These are phyloP conservation scores for Xiphydria camelus DNA, from an alignment of 2,888 invertebrate genomes.

Conservation along the genomic window DNA sequence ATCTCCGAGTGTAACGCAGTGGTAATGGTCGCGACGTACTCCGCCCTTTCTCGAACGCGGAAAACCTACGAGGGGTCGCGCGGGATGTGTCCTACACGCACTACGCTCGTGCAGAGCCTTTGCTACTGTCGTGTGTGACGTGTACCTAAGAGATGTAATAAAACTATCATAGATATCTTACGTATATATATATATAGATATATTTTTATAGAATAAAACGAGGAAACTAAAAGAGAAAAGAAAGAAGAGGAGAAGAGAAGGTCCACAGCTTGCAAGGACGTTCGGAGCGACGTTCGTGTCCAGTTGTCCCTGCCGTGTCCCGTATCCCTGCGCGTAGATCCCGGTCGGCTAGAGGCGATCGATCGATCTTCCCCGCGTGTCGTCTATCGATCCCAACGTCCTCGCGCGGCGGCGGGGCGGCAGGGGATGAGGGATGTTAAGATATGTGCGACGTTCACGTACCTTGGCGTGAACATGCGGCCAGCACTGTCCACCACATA, in stretches of 20 bases:
- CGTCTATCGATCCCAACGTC: constrained; percentile 17
- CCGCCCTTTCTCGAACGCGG: no score
- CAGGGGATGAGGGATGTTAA: no score
- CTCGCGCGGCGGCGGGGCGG: constrained; percentile 11
- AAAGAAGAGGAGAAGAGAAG: background rate
- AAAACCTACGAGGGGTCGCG: no score
- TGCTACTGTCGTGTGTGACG: no score
- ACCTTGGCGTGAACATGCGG: constrained; percentile 62
- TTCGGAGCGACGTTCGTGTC: background rate
- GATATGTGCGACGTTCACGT: constrained; percentile 53
- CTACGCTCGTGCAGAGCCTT: no score
- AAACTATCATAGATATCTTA: no score
- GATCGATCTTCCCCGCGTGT: background rate
- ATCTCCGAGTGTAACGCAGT: no score
- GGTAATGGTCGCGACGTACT: no score
- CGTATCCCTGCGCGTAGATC: constrained; percentile 11
- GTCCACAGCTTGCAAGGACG: background rate
- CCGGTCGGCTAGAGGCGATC: constrained; percentile 2
- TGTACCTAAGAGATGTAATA: no score
- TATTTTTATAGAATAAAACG: background rate
- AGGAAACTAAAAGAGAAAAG: background rate
- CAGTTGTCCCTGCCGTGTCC: constrained; percentile 5
- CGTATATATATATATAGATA: no score
- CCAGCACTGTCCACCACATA: constrained; percentile 60
- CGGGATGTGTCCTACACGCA: no score